Base-by-base conservation (phyloP, 2,113 vertebrate species). In the Miniopterus natalensis region DNA sequence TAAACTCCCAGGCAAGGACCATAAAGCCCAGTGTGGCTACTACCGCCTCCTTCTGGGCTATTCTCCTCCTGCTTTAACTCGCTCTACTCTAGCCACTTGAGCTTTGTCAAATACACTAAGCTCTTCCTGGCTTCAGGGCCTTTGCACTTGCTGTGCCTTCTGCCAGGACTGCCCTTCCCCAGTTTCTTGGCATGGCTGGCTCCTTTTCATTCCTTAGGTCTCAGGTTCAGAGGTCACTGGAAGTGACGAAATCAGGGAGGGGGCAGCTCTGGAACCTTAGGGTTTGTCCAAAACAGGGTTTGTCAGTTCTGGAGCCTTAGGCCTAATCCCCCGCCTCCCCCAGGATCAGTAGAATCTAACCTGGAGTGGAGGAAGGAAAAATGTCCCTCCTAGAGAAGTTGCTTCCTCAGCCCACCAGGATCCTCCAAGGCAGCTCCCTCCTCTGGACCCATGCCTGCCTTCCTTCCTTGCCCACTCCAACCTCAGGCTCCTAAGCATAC, bases 401-500 rank as follows among this genome's bases (percentile, higher is more conserved):
- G 8, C 65, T 55, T 70, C 74, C 36, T 6, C 29, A 63, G 25
- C 71, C 74, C 40, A 49, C 75, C 10, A 47, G 36, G 47, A 61
- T 55, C 40, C 45, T 51, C n/a, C 47, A 70, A 29, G 51, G 45
- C 12, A 25, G 49, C 27, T 55, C 29, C 63, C 14, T 11, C 57
- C n/a, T 68, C n/a, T 1, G 0, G n/a, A 25, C 20, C 66, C 57
- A 18, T 1, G 25, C 66, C 49, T 68, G 27, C 40, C 63, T 49
- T 42, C 86, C 66, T 71, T 20, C 80, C 81, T 68, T n/a, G 36
- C 53, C 51, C 57, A 13, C 21, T 49, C 63, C 27, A 1, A 11
- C 8, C 83, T 40, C 66, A 25, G 77, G 61, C 61, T 65, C 75
- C 55, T 31, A 21, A n/a, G 70, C 1, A 1, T 99, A 99, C 99